Evolutionary conservation across 2,888 invertebrate genomes (phyloP), one percentile per base, ranked within the genome.

Genomic region (Amphipyra tragopoginis): DNA sequence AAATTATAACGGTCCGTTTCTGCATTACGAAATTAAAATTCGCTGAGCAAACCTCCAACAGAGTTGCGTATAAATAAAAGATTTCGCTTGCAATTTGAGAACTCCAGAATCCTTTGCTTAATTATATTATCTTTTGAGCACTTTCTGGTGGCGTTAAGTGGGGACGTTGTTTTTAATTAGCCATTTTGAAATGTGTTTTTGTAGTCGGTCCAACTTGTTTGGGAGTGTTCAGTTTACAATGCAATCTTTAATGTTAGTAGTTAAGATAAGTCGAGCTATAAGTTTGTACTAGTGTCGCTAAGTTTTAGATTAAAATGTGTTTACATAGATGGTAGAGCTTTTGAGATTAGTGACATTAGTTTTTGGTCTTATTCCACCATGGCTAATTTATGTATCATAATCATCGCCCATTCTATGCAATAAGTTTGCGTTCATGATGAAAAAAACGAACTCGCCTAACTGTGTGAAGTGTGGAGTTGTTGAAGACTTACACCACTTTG

Each of bases 21-120:
- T 85, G 84, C 85, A 86, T 89, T 87, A 88, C 82, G 81, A 81
- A 89, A 91, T 90, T 91, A 90, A 91, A 89, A 91, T 89, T 90
- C 88, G 86, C 86, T 84, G 86, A 87, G 86, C 85, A 83, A 84
- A 84, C 82, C 79, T 81, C 77, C 75, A 77, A 73, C 77, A 73
- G 78, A 84, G 85, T 85, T 82, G 79, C 82, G 84, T 86, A 87
- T 88, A 89, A 89, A 90, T 88, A 90, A 88, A 84, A 85, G 86
- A 85, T 86, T 85, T 80, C 78, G 69, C 79, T 72, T 79, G 82
- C 85, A 86, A 89, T 87, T 89, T 88, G 88, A 86, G 75, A 86
- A 87, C 84, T 84, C 80, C 70, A 75, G 83, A 89, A 89, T 89
- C 87, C 86, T 88, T 89, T 86, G 83, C 86, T 87, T 91, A 91